Percentiles rank a stretch among this genome's conserved stretches.
These are phyloP conservation scores for Palythoa heliodiscus DNA, from an alignment of 92 coral and sea anemone genomes.

Conservation along the genomic window DNA sequence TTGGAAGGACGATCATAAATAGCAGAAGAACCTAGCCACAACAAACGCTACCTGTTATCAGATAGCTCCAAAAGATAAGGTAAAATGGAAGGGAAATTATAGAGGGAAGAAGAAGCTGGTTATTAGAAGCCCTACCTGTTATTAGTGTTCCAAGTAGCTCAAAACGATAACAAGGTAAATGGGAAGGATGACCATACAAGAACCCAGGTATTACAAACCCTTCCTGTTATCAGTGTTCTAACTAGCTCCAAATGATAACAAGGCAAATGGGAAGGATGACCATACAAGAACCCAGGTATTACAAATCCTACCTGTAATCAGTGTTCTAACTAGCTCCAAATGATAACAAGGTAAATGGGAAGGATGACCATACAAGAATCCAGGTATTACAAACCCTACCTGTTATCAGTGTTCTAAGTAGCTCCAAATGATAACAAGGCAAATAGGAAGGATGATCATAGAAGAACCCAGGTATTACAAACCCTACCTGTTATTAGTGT, in stretches of 20 bases:
- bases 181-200: not conserved
- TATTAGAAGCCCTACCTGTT: conserved; percentile 25
- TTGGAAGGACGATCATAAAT: conserved; percentile 40
- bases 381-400: not conserved
- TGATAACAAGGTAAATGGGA: not conserved
- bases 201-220: not conserved
- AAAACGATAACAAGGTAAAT: not conserved
- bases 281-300: too few relatives aligned
- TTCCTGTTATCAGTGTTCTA: not conserved
- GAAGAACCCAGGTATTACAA: too few relatives aligned
- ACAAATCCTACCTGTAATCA: conserved; percentile 21
- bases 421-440: not conserved
- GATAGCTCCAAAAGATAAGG: not conserved
- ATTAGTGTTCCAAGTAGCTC: not conserved
- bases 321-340: not conserved
- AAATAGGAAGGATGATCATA: too few relatives aligned
- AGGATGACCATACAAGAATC: not conserved
- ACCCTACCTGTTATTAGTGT: conserved; percentile 10
- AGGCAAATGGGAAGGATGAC: too few relatives aligned
- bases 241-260: not conserved
- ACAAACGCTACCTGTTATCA: conserved; percentile 6
- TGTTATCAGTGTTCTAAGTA: not conserved
- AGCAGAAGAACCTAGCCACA: conserved; percentile 42
- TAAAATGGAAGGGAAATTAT: not conserved
- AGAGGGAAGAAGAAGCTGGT: not conserved